Evolutionary conservation across 1,140 invertebrate species (phyloP).

Genomic region (Aradophagus sp.): DNA sequence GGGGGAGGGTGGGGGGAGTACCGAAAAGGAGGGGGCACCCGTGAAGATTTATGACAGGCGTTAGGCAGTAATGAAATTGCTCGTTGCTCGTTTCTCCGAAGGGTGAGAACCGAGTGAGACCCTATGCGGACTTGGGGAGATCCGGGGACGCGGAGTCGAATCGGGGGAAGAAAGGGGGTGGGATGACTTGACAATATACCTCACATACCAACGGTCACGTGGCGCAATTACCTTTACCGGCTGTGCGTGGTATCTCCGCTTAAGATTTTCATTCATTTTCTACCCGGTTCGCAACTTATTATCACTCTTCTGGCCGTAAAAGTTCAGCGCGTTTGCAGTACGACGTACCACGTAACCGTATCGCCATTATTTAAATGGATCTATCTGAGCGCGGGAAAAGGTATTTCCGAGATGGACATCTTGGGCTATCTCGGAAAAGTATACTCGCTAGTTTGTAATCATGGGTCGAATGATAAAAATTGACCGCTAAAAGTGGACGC

Average conservation of each 20-base stretch:
- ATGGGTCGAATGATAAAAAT: conserved; percentile 19
- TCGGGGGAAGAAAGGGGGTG: conserved; percentile 8
- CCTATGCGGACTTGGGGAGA: conserved; percentile 23
- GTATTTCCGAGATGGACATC: too few species aligned
- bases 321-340: background rate
- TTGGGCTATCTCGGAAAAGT: too few species aligned
- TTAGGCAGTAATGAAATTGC: conserved; percentile 77
- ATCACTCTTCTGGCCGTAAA: conserved; percentile 14
- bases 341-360: too few species aligned
- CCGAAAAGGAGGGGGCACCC: conserved; percentile 57
- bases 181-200: conserved; percentile 52
- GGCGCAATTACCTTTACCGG: conserved; percentile 59
- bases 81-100: conserved; percentile 73
- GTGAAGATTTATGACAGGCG: conserved; percentile 75
- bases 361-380: too few species aligned
- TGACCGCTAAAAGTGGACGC: conserved; percentile 27
- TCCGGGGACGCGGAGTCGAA: conserved; percentile 15
- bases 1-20: conserved; percentile 21
- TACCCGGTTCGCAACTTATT: conserved; percentile 32
- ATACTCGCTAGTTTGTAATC: conserved; percentile 18
- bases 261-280: conserved; percentile 59
- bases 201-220: conserved; percentile 57
- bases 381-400: too few species aligned
- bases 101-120: conserved; percentile 43
- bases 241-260: conserved; percentile 49